Base-by-base conservation (phyloP, 1,140 invertebrate species). In the Tetramorium alpestre region DNA sequence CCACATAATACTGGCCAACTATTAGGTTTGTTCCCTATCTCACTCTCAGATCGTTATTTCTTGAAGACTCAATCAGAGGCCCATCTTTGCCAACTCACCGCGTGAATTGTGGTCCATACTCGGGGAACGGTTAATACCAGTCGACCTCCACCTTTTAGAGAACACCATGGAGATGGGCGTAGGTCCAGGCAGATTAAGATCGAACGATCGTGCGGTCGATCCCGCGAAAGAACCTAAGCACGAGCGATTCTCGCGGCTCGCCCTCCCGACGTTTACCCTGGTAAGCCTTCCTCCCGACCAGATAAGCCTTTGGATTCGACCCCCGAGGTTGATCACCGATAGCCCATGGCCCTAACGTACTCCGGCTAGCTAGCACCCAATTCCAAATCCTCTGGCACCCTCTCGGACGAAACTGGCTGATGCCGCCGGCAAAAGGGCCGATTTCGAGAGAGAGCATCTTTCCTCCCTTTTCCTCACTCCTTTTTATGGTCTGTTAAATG, bases 401-500 rank as follows among this genome's bases (percentile, higher is more conserved):
- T 87, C 85, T 87, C 72, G 67, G 75, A 62, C 58, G 76, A 75
- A 88, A 90, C 81, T 80, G 77, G 70, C 70, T 38, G 87, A 86
- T 47, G 87, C 88, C 84, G 41, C 41, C 86, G 88, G 88, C 88
- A 47, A 87, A 87, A 84, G 85, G 85, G 69, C 85, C 88, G 81
- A 80, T 80, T 65, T 47, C 28, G 67, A 67, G 76, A 73, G 51
- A 28, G 33, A 33, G 44, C 6, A 51, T 51, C 76, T 64, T 72
- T 85, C 22, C 41, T 70, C 69, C 77, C 60, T 44, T 33, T 67
- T 80, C 28, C 87, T 90, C 54, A 44, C 73, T 91, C 67, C 75
- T 80, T 91, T 94, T 94, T 95, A 95, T 93, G 87, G 93, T 88
- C 93, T 91, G 93, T 93, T 94, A 94, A 94, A 95, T 94, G 94